Evolutionary conservation across 2,888 invertebrate species (phyloP).

Genomic region (Spisula subtruncata): DNA sequence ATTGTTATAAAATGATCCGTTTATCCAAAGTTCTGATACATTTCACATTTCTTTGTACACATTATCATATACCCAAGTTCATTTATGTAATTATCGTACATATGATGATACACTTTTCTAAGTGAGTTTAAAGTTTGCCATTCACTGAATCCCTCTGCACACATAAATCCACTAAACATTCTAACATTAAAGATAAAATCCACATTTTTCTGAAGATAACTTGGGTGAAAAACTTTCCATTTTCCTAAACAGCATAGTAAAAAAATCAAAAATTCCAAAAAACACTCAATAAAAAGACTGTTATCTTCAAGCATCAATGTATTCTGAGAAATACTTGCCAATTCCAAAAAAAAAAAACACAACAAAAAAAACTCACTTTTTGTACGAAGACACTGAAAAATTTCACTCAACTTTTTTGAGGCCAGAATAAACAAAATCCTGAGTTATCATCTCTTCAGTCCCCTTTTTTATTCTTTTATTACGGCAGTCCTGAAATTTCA

Average conservation of each 20-base stretch:
- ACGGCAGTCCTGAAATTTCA: no score
- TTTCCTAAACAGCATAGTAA: background rate
- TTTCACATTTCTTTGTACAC: conserved; percentile 2
- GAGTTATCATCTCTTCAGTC: no score
- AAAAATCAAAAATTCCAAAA: background rate
- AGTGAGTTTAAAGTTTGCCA: conserved; percentile 1
- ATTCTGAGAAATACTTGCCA: background rate
- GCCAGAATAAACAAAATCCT: no score
- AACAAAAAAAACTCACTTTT: background rate
- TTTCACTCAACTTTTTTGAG: background rate
- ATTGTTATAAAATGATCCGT: background rate
- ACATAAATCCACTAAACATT: background rate
- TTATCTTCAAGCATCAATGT: background rate
- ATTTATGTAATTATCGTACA: background rate
- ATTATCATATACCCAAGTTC: background rate
- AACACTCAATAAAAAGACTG: background rate
- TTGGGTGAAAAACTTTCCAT: background rate
- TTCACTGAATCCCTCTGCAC: background rate
- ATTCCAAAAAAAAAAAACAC: background rate
- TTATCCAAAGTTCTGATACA: background rate
- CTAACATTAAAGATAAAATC: background rate
- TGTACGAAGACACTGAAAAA: background rate
- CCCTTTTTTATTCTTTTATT: no score
- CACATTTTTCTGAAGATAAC: background rate
- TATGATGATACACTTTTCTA: background rate